Evolutionary conservation across 1,140 invertebrate species (phyloP), one percentile per base, ranked within the genome.

Genomic region (Rhopalosiphum maidis): DNA sequence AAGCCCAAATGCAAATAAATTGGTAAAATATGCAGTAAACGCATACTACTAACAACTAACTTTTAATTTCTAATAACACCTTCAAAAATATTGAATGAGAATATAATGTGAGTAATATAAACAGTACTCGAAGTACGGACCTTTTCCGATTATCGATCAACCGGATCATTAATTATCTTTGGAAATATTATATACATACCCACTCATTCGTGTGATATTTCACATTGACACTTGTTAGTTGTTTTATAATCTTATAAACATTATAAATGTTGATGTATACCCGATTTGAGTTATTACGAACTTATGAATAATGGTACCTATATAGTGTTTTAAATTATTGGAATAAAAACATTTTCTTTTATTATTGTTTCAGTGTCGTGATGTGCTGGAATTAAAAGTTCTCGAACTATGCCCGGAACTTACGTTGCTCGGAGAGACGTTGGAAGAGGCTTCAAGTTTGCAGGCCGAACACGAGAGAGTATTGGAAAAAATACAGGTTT

Each of bases 371-470:
- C 95, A 98, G 98, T 98, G 97, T 95, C 96, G 97, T 94, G 97
- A 98, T 95, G 98, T 97, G 96, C 96, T 98, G 94, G 96, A 98
- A 95, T 96, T 99, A 93, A 97, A 98, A 95, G 97, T 99, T 91
- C 96, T 98, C 94, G 98, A 98, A 95, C 96, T 99, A 95, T 96
- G 97, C 88, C 98, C 98, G 77, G 97, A 97, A 94, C 96, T 99
- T 94, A 97, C 98, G 94, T 96, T 97, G 94, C 96, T 99, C 83
- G 98, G 98, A 94, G 95, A 96, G 94, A 97, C 96, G 93, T 95
- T 98, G 60, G 96, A 97, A 90, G 97, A 98, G 95, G 97, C 98
- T 15, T 95, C 96, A 90, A 96, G 97, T 94, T 95, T 98, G 90
- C 96, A 97, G 94, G 96, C 96, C 93, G 97, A 97, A 93, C 98